phyloP scores from a whole-genome alignment of 2,797 vertebrate genomes.

The Falco rusticolus region DNA sequence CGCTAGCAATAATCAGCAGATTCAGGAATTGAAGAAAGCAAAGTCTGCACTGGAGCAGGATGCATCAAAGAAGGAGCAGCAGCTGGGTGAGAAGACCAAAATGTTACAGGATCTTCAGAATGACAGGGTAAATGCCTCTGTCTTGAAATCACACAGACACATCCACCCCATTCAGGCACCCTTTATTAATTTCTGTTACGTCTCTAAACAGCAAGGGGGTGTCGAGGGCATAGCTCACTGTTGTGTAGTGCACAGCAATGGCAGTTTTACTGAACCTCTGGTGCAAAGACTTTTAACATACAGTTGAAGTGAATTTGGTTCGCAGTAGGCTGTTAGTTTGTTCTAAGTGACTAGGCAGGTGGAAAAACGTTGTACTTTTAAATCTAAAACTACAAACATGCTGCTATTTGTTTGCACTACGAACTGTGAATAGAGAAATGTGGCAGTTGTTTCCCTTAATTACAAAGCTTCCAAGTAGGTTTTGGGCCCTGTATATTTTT shows the following conservation, averaged over 20 bases:
- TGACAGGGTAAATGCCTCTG: conserved; percentile 82
- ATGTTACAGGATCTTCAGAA: conserved; percentile 83
- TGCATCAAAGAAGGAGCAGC: conserved; percentile 80
- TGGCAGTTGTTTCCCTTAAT: neutral
- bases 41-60: conserved; percentile 83
- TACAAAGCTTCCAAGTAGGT: neutral
- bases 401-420: neutral
- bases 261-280: neutral
- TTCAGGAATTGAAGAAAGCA: conserved; percentile 85
- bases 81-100: conserved; percentile 82
- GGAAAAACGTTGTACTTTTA: neutral
- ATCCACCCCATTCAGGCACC: neutral
- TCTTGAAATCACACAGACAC: neutral
- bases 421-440: neutral
- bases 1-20: conserved; percentile 82
- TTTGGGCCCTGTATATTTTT: neutral
- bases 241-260: neutral
- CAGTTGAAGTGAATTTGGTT: neutral
- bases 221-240: neutral
- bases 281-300: neutral
- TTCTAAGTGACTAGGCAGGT: neutral
- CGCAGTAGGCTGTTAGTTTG: neutral
- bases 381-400: neutral
- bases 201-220: neutral
- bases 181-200: neutral